Conservation (phyloP, 2,797 vertebrate species). For the Microhierax caerulescens region DNA sequence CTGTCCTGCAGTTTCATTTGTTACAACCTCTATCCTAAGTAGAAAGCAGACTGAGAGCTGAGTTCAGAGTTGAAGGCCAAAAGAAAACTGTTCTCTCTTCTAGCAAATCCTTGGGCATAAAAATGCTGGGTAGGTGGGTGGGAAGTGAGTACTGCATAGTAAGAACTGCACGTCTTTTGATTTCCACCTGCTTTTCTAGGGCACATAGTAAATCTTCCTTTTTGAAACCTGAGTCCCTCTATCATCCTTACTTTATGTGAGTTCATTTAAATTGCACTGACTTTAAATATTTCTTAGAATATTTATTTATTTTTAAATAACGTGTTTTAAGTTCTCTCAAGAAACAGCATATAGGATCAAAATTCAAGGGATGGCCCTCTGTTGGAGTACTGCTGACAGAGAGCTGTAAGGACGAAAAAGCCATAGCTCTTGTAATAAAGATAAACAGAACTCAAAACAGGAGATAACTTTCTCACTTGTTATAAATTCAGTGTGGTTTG, state of each 20-base stretch:
- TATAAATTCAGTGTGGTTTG: background rate
- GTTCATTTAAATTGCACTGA: background rate
- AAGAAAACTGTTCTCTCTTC: background rate
- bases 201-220: background rate
- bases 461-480: background rate
- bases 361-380: background rate
- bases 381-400: background rate
- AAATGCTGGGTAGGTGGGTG: background rate
- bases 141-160: background rate
- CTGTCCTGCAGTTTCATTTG: background rate
- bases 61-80: background rate
- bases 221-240: background rate
- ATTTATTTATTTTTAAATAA: background rate
- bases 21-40: background rate
- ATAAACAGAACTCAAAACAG: background rate
- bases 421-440: background rate
- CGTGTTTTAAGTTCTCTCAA: background rate
- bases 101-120: background rate
- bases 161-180: background rate
- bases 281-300: background rate
- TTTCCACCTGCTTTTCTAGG: background rate
- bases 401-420: background rate
- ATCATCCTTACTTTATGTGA: background rate
- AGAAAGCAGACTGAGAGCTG: background rate
- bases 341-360: background rate